phyloP scores from a whole-genome alignment of 2,113 vertebrate species.

The Procapra przewalskii region DNA sequence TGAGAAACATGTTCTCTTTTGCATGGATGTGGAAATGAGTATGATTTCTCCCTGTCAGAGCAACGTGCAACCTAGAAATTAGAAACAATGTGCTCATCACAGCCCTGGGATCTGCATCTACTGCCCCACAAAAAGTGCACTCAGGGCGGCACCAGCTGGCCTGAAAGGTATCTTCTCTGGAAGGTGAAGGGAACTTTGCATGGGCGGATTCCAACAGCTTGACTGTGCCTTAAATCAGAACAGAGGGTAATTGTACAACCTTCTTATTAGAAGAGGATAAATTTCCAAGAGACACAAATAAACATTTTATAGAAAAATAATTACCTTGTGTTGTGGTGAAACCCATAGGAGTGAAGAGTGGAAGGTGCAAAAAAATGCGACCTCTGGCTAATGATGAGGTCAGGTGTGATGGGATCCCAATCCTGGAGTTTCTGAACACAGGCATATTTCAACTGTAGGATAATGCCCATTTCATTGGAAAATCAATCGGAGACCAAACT shows the following conservation, averaged over 20 bases:
- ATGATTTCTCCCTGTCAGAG: not conserved
- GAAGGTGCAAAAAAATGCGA: not conserved
- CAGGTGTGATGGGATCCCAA: not conserved
- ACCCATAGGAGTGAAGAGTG: not conserved
- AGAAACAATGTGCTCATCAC: not conserved
- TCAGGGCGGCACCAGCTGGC: too few species aligned
- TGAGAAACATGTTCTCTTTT: not conserved
- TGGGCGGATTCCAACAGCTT: not conserved
- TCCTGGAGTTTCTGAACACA: not conserved
- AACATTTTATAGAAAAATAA: constrained; percentile 3
- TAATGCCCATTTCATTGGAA: not conserved
- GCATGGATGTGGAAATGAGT: not conserved
- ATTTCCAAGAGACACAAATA: constrained; percentile 1
- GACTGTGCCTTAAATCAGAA: not conserved
- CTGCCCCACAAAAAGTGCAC: not conserved
- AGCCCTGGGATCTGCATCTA: not conserved
- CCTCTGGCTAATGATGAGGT: not conserved
- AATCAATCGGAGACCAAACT: not conserved
- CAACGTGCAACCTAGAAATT: not conserved
- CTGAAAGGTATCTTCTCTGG: not conserved
- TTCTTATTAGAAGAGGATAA: not conserved
- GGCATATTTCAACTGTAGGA: not conserved
- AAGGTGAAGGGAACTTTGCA: not conserved
- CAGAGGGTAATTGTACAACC: constrained; percentile 12
- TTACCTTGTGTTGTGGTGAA: not conserved